Conservation (phyloP, 2,888 invertebrate species). For the Danaus chrysippus region DNA sequence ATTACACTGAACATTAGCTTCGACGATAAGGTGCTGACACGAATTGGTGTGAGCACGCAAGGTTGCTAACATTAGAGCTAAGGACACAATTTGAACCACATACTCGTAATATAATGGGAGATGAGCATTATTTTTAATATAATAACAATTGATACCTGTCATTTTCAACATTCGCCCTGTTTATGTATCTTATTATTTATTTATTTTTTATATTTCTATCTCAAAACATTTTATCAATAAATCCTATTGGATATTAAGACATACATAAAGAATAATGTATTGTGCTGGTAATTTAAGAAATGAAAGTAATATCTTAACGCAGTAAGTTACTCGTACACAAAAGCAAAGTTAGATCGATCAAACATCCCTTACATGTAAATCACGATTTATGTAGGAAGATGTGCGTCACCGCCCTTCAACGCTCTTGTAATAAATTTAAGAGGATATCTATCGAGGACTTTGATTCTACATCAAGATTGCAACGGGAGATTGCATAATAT, state of each 20-base stretch:
- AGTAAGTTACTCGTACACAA: slow-evolving; percentile 25
- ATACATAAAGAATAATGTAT: too few relatives aligned
- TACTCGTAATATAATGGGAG: slow-evolving; percentile 8
- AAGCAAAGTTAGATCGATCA: slow-evolving; percentile 33
- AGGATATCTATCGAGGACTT: slow-evolving; percentile 63
- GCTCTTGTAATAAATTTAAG: slow-evolving; percentile 64
- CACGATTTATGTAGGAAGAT: slow-evolving; percentile 45
- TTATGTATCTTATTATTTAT: too few relatives aligned
- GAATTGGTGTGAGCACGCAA: slow-evolving; percentile 71
- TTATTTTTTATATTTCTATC: too few relatives aligned
- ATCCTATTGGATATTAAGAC: too few relatives aligned
- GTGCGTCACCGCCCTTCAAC: slow-evolving; percentile 58
- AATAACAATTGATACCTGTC: too few relatives aligned
- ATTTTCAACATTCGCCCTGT: too few relatives aligned
- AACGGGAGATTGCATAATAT: slow-evolving; percentile 37
- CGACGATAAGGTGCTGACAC: slow-evolving; percentile 69
- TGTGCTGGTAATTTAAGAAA: too few relatives aligned
- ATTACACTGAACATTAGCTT: slow-evolving; percentile 74
- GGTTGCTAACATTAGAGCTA: slow-evolving; percentile 34
- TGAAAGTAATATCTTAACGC: slow-evolving; percentile 16
- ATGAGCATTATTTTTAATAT: background rate
- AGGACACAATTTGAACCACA: slow-evolving; percentile 31
- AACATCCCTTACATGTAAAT: slow-evolving; percentile 35
- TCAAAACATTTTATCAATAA: too few relatives aligned
- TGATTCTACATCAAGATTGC: slow-evolving; percentile 54